Evolutionary conservation across 2,113 vertebrate species (phyloP).

Genomic region (Phodopus roborovskii): DNA sequence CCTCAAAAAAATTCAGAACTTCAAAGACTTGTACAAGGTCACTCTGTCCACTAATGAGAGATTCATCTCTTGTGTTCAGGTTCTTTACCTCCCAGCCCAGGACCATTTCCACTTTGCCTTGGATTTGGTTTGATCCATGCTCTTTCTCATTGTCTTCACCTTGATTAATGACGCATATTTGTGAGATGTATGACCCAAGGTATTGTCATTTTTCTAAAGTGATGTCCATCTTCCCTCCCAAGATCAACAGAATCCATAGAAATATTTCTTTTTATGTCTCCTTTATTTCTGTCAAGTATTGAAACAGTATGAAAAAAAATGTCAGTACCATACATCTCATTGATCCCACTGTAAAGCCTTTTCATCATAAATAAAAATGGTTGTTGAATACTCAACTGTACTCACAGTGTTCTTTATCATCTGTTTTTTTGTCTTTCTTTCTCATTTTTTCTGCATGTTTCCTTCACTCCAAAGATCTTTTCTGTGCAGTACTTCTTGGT

Average conservation of each 20-base stretch:
- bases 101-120: neutral
- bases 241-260: conserved; percentile 50
- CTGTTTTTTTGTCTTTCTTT: conserved; percentile 23
- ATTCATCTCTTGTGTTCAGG: neutral
- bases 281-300: conserved; percentile 70
- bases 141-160: conserved; percentile 45
- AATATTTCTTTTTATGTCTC: conserved; percentile 69
- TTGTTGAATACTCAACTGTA: conserved; percentile 46
- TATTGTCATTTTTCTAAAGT: conserved; percentile 76
- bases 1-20: neutral
- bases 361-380: conserved; percentile 69
- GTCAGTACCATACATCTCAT: neutral
- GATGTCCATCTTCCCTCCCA: conserved; percentile 75
- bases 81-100: neutral
- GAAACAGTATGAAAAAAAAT: conserved; percentile 66
- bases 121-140: conserved; percentile 49
- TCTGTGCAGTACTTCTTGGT: neutral
- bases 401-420: conserved; percentile 30
- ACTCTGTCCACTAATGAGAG: neutral
- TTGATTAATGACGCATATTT: conserved; percentile 75
- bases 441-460: conserved; percentile 2
- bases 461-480: neutral
- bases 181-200: conserved; percentile 52
- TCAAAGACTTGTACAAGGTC: conserved; percentile 62
- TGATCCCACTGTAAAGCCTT: conserved; percentile 66